Base-by-base conservation (phyloP, 2,888 invertebrate species). In the Plebejus argus region DNA sequence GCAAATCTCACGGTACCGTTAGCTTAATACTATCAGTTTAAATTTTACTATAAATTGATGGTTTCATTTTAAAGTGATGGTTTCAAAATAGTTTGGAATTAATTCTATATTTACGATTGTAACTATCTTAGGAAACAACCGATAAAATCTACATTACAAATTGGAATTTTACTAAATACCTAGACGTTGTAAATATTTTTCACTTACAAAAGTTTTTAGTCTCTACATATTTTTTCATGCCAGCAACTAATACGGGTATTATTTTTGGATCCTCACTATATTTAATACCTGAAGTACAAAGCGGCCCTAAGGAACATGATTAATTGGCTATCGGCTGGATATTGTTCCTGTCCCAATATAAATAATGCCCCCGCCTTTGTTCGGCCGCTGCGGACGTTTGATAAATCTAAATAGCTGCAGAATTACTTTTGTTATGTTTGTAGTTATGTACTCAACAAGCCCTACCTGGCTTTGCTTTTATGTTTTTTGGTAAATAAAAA, bases 271-370 rank as follows among this genome's bases (percentile, higher is more conserved):
- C 66, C 66, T 33, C 66, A 10, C 18, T 66, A 33, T 18, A 66
- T 66, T 66, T 39, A 76, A 72, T 35, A 72, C 66, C 56, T 58
- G 77, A 82, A 83, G 87, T 88, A 87, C 84, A 82, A 82, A 84
- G 86, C 85, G 89, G 89, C 84, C 80, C 80, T 74, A 82, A 78
- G 82, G 87, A 88, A 85, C 83, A 89, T 91, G 91, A 92, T 91
- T 91, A 91, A 92, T 91, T 88, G 85, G 86, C 85, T 83, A 84
- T 86, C 84, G 84, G 81, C 81, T 84, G 84, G 84, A 87, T 85
- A 91, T 90, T 90, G 89, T 91, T 91, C 88, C 84, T 83, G 84
- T 86, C 85, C 84, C 83, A 85, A 83, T 87, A 89, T 91, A 91
- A 91, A 90, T 91, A 90, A 89, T 85, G 84, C 81, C 79, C 81